Evolutionary conservation across 2,113 vertebrate genomes (phyloP).

Genomic region (Hystrix cristata): DNA sequence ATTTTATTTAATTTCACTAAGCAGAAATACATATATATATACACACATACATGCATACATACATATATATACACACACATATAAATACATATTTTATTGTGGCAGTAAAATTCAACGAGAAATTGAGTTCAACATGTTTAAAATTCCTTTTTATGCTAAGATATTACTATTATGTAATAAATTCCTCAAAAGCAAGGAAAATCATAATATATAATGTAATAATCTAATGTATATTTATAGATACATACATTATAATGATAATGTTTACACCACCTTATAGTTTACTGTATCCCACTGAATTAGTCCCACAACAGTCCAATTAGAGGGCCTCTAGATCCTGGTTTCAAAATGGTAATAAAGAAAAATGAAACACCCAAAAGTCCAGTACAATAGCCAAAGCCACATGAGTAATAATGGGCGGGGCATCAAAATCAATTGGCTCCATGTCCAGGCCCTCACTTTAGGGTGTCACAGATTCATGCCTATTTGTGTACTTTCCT

Average conservation of each 20-base stretch:
- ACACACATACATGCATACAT: no score
- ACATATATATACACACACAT: no score
- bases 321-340: not conserved
- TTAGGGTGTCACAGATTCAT: not conserved
- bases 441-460: not conserved
- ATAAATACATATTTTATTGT: not conserved
- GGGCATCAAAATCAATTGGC: not conserved
- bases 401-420: not conserved
- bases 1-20: constrained; percentile 8
- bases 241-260: not conserved
- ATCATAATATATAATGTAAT: not conserved
- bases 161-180: not conserved
- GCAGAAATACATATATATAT: not conserved
- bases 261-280: not conserved
- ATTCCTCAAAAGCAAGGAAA: not conserved
- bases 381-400: not conserved
- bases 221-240: not conserved
- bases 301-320: not conserved
- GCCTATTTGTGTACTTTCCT: not conserved
- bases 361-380: not conserved
- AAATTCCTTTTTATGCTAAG: not conserved
- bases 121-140: not conserved
- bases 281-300: not conserved
- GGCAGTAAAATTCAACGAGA: not conserved
- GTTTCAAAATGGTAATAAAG: not conserved